These are phyloP conservation scores for Trialeurodes vaporariorum DNA, from an alignment of 1,140 invertebrate species.

Conservation along the genomic window DNA sequence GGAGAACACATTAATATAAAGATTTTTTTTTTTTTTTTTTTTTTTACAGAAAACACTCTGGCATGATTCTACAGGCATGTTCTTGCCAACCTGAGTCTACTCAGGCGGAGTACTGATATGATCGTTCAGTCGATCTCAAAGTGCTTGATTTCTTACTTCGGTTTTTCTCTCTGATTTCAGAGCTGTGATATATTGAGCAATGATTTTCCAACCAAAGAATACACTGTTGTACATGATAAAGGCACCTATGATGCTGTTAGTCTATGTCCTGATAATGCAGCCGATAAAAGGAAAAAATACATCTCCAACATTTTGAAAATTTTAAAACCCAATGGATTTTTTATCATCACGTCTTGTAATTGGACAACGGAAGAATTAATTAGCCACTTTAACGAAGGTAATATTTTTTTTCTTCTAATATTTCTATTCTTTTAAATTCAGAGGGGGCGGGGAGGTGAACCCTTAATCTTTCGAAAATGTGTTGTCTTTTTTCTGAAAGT, in stretches of 20 bases:
- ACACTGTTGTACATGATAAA: constrained; percentile 68
- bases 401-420: constrained; percentile 24
- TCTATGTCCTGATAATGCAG: constrained; percentile 55
- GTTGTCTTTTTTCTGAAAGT: constrained; percentile 9
- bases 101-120: no score
- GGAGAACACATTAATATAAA: no score
- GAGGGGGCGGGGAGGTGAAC: neutral
- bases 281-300: constrained; percentile 51
- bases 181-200: constrained; percentile 43
- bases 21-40: no score
- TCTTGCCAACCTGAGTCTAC: no score
- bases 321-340: constrained; percentile 47
- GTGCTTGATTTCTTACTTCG: no score
- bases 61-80: no score
- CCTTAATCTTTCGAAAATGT: constrained; percentile 7
- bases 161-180: constrained; percentile 28
- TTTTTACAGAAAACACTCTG: no score
- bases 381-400: constrained; percentile 50
- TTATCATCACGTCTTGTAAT: constrained; percentile 87
- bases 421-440: constrained; percentile 12
- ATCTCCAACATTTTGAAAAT: constrained; percentile 49
- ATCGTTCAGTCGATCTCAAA: no score
- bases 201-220: constrained; percentile 34
- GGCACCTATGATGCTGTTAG: constrained; percentile 90
- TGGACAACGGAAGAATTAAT: constrained; percentile 79